A percentile compares a stretch with the other conserved stretches of the same genome.
These are phyloP conservation scores for Thunnus thynnus DNA, from an alignment of 2,113 vertebrate genomes.

Conservation along the genomic window DNA sequence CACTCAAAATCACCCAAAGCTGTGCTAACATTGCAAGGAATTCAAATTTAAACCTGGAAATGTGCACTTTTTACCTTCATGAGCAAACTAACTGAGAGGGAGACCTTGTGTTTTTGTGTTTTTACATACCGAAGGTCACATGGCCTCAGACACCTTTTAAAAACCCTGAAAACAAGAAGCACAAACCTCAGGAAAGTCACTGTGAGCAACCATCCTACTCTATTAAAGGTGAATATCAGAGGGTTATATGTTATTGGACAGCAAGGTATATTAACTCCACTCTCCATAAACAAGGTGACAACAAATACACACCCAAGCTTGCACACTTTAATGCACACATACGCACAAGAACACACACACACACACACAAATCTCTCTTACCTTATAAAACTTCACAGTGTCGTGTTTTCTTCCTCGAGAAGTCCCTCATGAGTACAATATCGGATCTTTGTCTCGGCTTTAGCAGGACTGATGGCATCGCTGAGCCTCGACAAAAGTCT, in stretches of 20 bases:
- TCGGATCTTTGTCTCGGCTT: constrained; percentile 40
- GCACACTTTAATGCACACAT: background rate
- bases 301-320: background rate
- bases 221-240: constrained; percentile 9
- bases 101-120: background rate
- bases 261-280: background rate
- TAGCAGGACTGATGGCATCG: constrained; percentile 58
- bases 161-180: background rate
- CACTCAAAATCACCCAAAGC: background rate
- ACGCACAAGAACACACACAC: background rate
- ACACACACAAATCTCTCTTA: background rate
- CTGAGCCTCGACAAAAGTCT: constrained; percentile 47
- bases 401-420: constrained; percentile 19
- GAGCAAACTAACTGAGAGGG: background rate
- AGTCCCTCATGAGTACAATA: constrained; percentile 34
- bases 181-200: background rate
- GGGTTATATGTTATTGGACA: constrained; percentile 30
- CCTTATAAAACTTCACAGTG: constrained; percentile 27
- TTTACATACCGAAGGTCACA: constrained; percentile 15
- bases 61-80: background rate
- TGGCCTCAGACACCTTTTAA: background rate
- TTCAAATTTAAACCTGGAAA: background rate
- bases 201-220: background rate
- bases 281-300: constrained; percentile 14
- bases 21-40: background rate